These are phyloP conservation scores for Tragelaphus buxtoni DNA, from an alignment of 2,113 vertebrate species.

Conservation along the genomic window DNA sequence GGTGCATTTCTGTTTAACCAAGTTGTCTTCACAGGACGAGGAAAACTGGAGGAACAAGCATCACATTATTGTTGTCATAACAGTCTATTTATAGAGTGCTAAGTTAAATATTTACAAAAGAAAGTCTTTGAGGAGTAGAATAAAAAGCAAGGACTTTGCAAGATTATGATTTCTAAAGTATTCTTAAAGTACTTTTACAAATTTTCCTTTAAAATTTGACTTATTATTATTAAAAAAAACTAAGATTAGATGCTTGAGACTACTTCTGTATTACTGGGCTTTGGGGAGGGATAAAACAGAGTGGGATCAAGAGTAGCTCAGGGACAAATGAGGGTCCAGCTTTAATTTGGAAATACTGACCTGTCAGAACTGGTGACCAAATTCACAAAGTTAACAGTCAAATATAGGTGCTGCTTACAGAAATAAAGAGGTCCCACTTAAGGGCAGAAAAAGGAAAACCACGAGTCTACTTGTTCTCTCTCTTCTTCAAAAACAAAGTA, in stretches of 20 bases:
- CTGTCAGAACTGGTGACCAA: neutral
- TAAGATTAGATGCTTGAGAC: neutral
- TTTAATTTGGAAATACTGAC: slow-evolving; percentile 30
- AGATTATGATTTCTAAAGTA: slow-evolving; percentile 23
- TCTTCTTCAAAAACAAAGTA: neutral
- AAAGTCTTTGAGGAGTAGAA: neutral
- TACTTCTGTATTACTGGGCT: neutral
- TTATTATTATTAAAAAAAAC: neutral
- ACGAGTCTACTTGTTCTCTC: neutral
- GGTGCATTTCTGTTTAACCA: slow-evolving; percentile 98
- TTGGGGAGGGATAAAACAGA: neutral
- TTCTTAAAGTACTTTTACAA: neutral
- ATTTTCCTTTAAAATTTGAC: slow-evolving; percentile 26
- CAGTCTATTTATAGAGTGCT: neutral
- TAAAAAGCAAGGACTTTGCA: neutral
- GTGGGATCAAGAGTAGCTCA: neutral
- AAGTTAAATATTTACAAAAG: neutral
- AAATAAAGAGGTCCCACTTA: neutral
- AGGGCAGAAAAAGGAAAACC: neutral
- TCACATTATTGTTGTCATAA: neutral
- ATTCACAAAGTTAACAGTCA: slow-evolving; percentile 1
- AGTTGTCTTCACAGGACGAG: slow-evolving; percentile 94
- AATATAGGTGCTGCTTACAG: neutral
- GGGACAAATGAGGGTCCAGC: neutral
- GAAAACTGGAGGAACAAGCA: slow-evolving; percentile 85